phyloP scores from a whole-genome alignment of 1,140 invertebrate species.

The Tenebrio molitor region DNA sequence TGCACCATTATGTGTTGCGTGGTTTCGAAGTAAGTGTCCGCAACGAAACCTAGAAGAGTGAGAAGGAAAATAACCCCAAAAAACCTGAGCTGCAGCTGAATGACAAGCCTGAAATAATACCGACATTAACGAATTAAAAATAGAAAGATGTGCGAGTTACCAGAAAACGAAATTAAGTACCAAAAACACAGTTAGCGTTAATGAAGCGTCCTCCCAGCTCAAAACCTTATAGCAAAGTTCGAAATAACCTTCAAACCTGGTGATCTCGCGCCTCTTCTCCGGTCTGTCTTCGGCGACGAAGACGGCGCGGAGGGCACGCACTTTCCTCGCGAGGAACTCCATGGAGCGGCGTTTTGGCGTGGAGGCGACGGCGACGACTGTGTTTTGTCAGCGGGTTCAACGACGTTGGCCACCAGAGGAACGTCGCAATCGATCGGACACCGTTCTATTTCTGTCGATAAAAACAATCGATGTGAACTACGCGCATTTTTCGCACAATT shows the following conservation, averaged over 20 bases:
- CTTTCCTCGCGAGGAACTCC: slow-evolving; percentile 17
- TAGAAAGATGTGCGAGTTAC: slow-evolving; percentile 29
- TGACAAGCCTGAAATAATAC: slow-evolving; percentile 51
- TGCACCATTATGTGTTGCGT: background rate
- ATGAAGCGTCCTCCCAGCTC: slow-evolving; percentile 52
- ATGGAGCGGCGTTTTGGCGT: background rate
- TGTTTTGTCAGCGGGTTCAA: background rate
- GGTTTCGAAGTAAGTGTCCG: slow-evolving; percentile 49
- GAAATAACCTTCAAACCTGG: slow-evolving; percentile 51
- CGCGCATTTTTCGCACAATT: slow-evolving; percentile 26
- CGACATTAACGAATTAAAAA: slow-evolving; percentile 10
- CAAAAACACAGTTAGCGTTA: slow-evolving; percentile 49
- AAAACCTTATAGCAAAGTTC: slow-evolving; percentile 50
- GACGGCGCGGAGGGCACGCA: background rate
- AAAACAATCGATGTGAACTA: background rate
- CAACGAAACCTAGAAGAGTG: slow-evolving; percentile 41
- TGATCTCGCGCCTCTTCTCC: slow-evolving; percentile 43
- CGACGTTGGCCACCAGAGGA: background rate
- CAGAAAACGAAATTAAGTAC: slow-evolving; percentile 48
- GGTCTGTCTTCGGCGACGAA: background rate
- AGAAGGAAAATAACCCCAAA: slow-evolving; percentile 52
- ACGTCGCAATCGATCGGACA: background rate
- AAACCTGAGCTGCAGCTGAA: slow-evolving; percentile 50
- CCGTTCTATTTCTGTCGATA: slow-evolving; percentile 2
- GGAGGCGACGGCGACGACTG: background rate